Percentiles rank a stretch among this genome's conserved stretches.
Conservation (phyloP, 1,140 invertebrate genomes). For the Drosophila mayri region DNA sequence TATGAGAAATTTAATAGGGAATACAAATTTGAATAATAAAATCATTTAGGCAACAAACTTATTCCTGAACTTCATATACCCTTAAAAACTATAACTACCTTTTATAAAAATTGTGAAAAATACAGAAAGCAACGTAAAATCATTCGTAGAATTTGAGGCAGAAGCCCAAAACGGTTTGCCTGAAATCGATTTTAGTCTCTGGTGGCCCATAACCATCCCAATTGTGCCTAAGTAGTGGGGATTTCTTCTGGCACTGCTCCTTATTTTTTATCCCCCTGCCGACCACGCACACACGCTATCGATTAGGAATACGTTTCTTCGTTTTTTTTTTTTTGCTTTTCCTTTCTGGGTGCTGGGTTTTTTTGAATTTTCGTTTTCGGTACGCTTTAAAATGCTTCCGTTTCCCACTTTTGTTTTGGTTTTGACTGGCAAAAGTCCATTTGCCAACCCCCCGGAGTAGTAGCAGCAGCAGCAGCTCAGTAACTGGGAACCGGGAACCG, state of each 20-base stretch:
- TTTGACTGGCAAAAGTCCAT: slow-evolving; percentile 71
- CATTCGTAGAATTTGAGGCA: slow-evolving; percentile 71
- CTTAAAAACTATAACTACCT: neutral
- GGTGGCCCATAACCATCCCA: slow-evolving; percentile 81
- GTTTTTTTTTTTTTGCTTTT: slow-evolving; percentile 38
- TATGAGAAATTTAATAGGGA: no score
- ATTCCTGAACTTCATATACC: neutral
- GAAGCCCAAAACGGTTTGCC: slow-evolving; percentile 49
- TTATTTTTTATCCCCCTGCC: slow-evolving; percentile 26
- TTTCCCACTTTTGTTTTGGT: slow-evolving; percentile 51
- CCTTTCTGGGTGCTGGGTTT: slow-evolving; percentile 35
- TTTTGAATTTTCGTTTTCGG: slow-evolving; percentile 60
- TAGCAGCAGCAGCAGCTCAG: neutral
- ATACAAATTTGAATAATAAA: neutral
- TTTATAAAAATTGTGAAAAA: slow-evolving; percentile 15
- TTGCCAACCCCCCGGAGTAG: slow-evolving; percentile 53
- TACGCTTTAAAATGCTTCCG: slow-evolving; percentile 83
- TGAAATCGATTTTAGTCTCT: slow-evolving; percentile 79
- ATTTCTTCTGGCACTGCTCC: slow-evolving; percentile 28
- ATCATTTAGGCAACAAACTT: neutral
- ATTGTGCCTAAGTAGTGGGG: slow-evolving; percentile 82
- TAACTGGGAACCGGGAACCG: neutral
- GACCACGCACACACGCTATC: slow-evolving; percentile 59
- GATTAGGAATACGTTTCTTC: slow-evolving; percentile 61
- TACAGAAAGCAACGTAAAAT: slow-evolving; percentile 48